Percentiles rank a stretch among this genome's conserved stretches.
phyloP scores from a whole-genome alignment of 2,797 vertebrate species.

The Cossypha niveicapilla region DNA sequence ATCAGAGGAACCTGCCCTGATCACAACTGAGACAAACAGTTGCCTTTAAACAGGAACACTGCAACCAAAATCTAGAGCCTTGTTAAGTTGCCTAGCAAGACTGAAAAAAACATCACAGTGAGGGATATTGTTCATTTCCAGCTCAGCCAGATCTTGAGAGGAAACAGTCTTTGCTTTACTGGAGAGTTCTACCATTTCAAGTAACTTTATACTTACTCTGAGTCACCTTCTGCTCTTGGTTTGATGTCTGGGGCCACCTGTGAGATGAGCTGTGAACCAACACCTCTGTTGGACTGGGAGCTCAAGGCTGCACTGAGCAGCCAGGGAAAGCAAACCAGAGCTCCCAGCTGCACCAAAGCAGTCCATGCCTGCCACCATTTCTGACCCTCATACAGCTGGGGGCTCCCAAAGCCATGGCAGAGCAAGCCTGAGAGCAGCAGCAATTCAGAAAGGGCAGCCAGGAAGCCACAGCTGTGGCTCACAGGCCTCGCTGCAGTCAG shows the following conservation, averaged over 20 bases:
- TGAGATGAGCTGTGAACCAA: background rate
- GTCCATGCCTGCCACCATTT: background rate
- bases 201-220: background rate
- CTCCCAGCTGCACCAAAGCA: background rate
- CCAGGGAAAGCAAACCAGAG: background rate
- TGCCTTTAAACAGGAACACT: background rate
- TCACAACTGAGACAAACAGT: background rate
- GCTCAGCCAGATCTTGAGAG: background rate
- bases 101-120: background rate
- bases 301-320: background rate
- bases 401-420: background rate
- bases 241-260: background rate
- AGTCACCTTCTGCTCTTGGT: background rate
- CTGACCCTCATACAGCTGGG: background rate
- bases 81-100: background rate
- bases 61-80: background rate
- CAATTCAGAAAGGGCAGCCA: background rate
- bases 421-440: background rate
- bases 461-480: background rate
- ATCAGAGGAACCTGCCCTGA: background rate
- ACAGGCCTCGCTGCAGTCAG: rapidly evolving
- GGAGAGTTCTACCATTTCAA: background rate
- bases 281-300: background rate
- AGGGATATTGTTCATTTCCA: background rate
- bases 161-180: background rate